phyloP scores from a whole-genome alignment of 2,888 invertebrate species.

The Vannuccia rotundouncinata region DNA sequence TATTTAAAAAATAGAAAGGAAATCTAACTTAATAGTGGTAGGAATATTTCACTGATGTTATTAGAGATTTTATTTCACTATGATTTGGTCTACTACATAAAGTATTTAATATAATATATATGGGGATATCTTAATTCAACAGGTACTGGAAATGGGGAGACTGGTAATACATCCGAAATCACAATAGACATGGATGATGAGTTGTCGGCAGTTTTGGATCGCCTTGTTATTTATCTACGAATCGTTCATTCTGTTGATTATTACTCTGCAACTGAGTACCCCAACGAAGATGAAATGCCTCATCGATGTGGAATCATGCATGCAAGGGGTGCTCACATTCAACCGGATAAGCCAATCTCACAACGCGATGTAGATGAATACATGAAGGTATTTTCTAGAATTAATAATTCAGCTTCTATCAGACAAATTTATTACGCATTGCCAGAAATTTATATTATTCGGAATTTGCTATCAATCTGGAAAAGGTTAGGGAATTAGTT shows the following conservation, averaged over 20 bases:
- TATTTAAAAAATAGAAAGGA: too few relatives aligned
- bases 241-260: slow-evolving; percentile 97
- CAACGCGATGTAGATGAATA: slow-evolving; percentile 36
- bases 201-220: slow-evolving; percentile 59
- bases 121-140: neutral
- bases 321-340: slow-evolving; percentile 66
- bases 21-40: too few relatives aligned
- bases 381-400: too few relatives aligned
- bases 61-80: too few relatives aligned
- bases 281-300: slow-evolving; percentile 99
- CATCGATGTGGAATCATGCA: slow-evolving; percentile 97
- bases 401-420: too few relatives aligned
- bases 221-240: slow-evolving; percentile 81
- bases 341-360: slow-evolving; percentile 28
- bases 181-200: slow-evolving; percentile 24
- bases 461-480: too few relatives aligned
- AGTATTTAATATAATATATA: too few relatives aligned
- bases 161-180: neutral
- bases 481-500: too few relatives aligned
- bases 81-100: too few relatives aligned
- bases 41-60: too few relatives aligned
- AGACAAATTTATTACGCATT: too few relatives aligned
- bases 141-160: neutral
- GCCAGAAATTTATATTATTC: too few relatives aligned
- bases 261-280: slow-evolving; percentile 97